Evolutionary conservation across 1,140 invertebrate genomes (phyloP).

Genomic region (Bombus impatiens): DNA sequence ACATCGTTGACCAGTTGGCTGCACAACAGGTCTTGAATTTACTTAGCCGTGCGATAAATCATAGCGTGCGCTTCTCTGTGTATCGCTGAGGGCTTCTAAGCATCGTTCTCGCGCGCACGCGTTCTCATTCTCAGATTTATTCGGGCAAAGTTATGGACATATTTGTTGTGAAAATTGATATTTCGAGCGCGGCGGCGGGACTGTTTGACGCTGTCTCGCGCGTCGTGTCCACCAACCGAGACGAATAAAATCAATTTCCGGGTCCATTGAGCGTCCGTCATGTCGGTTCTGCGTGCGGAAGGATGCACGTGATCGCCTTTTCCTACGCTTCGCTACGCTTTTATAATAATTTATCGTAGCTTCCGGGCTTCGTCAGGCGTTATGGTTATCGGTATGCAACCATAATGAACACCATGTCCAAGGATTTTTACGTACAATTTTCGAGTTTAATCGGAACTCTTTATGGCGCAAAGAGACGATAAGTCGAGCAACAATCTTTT

Average conservation of each 20-base stretch:
- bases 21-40: slow-evolving; percentile 30
- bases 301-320: slow-evolving; percentile 29
- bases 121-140: slow-evolving; percentile 43
- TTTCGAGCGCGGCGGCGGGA: slow-evolving; percentile 9
- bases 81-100: slow-evolving; percentile 22
- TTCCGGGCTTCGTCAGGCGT: background rate
- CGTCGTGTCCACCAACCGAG: slow-evolving; percentile 2
- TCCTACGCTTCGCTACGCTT: slow-evolving; percentile 25
- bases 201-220: slow-evolving; percentile 6
- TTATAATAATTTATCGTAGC: slow-evolving; percentile 25
- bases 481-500: no score
- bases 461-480: no score
- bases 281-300: slow-evolving; percentile 8
- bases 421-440: background rate
- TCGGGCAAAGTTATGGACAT: slow-evolving; percentile 47
- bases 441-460: background rate
- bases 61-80: background rate
- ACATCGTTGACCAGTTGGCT: background rate
- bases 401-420: background rate
- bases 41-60: slow-evolving; percentile 46
- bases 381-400: background rate
- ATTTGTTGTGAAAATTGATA: slow-evolving; percentile 58
- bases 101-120: background rate
- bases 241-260: slow-evolving; percentile 57
- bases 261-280: slow-evolving; percentile 31